Percentiles rank a stretch among this genome's conserved stretches.
Conservation (phyloP, 1,140 invertebrate species). For the Cyclina sinensis region DNA sequence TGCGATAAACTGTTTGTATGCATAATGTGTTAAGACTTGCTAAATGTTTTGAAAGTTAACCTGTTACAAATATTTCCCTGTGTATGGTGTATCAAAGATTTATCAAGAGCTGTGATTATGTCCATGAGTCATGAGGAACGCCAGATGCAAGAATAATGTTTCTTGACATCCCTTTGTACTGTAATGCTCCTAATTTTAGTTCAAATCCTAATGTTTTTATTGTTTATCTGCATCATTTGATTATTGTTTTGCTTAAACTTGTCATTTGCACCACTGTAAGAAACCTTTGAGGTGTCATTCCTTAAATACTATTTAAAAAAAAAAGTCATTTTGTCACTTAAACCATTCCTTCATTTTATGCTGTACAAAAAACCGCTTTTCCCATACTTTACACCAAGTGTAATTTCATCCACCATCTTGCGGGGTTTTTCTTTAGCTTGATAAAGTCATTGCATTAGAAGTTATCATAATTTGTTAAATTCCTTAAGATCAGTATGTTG, state of each 20-base stretch:
- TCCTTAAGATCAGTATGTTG: no score
- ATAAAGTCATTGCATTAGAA: background rate
- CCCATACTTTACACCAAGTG: slow-evolving; percentile 35
- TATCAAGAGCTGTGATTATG: slow-evolving; percentile 13
- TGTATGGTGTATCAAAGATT: background rate
- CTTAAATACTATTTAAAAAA: slow-evolving; percentile 15
- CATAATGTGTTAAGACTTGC: no score
- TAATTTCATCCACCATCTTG: slow-evolving; percentile 12
- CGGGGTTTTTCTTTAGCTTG: background rate
- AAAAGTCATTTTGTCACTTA: background rate
- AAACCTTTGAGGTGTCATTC: slow-evolving; percentile 40
- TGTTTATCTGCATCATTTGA: background rate
- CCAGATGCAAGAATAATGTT: background rate
- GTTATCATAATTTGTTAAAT: background rate
- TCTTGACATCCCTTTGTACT: slow-evolving; percentile 9
- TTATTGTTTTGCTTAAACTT: slow-evolving; percentile 19
- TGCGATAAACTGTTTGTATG: no score
- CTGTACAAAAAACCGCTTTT: slow-evolving; percentile 26
- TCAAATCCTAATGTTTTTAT: slow-evolving; percentile 20
- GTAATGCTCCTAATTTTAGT: background rate
- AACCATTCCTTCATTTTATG: slow-evolving; percentile 34
- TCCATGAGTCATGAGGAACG: background rate
- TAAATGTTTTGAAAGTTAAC: no score
- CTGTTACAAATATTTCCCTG: no score
- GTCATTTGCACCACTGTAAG: slow-evolving; percentile 15